phyloP scores from a whole-genome alignment of 2,113 vertebrate species.

The Bujurquina vittata region DNA sequence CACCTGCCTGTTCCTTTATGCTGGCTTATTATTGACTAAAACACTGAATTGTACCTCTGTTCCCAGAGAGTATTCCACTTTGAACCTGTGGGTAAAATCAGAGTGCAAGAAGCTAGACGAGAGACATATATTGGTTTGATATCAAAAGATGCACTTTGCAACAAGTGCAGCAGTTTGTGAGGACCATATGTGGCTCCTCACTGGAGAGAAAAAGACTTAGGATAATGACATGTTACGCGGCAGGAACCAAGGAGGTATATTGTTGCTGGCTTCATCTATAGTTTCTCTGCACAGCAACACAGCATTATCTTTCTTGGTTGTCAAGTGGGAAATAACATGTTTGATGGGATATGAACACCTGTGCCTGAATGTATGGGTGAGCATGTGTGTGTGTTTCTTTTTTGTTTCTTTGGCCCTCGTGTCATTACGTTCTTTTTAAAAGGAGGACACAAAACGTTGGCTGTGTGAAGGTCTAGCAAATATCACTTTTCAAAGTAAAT shows the following conservation, averaged over 20 bases:
- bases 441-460: not conserved
- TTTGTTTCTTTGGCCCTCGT: constrained; percentile 1
- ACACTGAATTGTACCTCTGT: not conserved
- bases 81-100: not conserved
- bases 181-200: not conserved
- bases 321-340: constrained; percentile 71
- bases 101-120: not conserved
- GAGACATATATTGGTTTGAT: constrained; percentile 3
- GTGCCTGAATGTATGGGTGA: constrained; percentile 14
- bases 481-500: not conserved
- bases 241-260: constrained; percentile 22
- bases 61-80: not conserved
- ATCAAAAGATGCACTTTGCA: constrained; percentile 1
- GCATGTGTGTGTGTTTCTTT: not conserved
- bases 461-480: not conserved
- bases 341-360: constrained; percentile 62
- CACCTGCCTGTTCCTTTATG: constrained; percentile 8
- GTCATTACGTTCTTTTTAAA: constrained; percentile 18
- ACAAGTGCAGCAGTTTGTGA: not conserved
- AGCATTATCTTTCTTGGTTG: constrained; percentile 61
- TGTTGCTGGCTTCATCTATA: constrained; percentile 35
- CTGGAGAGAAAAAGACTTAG: constrained; percentile 13
- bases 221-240: constrained; percentile 43
- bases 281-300: constrained; percentile 46
- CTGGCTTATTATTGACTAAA: not conserved